Evolutionary conservation across 2,113 vertebrate genomes (phyloP).

Genomic region (Strigops habroptila): DNA sequence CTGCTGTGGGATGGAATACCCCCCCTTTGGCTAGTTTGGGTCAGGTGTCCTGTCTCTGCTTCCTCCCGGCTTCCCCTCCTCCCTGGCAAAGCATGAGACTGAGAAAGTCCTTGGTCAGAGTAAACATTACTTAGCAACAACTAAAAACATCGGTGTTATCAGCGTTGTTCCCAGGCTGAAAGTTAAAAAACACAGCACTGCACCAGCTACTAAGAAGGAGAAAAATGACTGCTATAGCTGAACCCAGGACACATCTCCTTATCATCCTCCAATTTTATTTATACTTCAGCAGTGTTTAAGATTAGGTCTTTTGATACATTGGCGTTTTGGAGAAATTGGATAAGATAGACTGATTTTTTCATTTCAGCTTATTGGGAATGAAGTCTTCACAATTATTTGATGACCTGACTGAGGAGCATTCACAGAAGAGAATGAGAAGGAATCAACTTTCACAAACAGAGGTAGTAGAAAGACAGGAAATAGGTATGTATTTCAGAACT

Average conservation of each 20-base stretch:
- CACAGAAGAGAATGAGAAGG: not conserved
- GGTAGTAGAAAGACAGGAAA: not conserved
- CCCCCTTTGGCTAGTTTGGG: too few species aligned
- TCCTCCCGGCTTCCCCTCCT: too few species aligned
- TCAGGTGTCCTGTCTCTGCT: too few species aligned
- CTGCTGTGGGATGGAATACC: too few species aligned
- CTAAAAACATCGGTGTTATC: too few species aligned
- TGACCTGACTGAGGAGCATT: not conserved
- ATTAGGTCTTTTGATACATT: not conserved
- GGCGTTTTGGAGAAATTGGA: not conserved
- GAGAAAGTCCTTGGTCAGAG: too few species aligned
- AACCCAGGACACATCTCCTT: not conserved
- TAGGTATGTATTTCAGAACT: not conserved
- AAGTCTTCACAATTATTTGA: not conserved
- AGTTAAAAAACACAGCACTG: too few species aligned
- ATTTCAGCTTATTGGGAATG: not conserved
- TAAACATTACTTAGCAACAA: too few species aligned
- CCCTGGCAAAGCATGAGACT: too few species aligned
- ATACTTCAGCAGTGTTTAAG: not conserved
- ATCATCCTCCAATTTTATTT: not conserved
- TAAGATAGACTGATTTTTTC: not conserved
- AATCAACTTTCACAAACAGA: not conserved
- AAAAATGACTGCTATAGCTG: not conserved
- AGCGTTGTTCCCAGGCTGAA: too few species aligned
- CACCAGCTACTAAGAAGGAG: not conserved